These are phyloP conservation scores for Ceyx cyanopectus DNA, from an alignment of 2,113 vertebrate genomes.

Conservation along the genomic window DNA sequence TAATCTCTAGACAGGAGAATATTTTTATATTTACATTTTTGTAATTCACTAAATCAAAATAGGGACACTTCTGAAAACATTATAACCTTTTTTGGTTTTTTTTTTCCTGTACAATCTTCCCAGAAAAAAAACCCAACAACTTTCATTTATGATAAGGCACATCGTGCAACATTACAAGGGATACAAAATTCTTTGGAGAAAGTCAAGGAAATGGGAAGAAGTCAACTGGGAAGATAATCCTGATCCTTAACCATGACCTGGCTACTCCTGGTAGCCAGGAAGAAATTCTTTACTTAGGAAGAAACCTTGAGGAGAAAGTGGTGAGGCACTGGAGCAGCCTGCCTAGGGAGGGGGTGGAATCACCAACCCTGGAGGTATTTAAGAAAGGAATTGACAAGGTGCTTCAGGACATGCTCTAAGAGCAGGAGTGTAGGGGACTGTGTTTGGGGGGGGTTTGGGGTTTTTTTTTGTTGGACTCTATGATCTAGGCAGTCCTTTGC, in stretches of 20 bases:
- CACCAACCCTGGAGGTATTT: too few species aligned
- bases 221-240: background rate
- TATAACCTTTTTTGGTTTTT: background rate
- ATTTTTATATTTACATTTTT: conserved; percentile 16
- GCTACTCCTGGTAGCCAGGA: background rate
- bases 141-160: background rate
- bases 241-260: background rate
- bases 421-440: too few species aligned
- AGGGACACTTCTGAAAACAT: background rate
- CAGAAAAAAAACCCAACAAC: background rate
- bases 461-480: too few species aligned
- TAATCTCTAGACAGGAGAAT: background rate
- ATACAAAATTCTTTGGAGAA: background rate
- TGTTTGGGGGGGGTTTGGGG: too few species aligned
- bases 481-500: too few species aligned
- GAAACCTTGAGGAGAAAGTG: too few species aligned
- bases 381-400: too few species aligned
- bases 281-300: too few species aligned
- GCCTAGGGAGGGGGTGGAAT: too few species aligned
- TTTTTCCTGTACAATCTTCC: background rate
- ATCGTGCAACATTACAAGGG: background rate
- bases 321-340: too few species aligned
- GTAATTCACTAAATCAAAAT: background rate
- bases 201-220: background rate
- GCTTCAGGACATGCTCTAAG: too few species aligned